Conservation (phyloP, 64 coral and sea anemone genomes). For the Actinia equina region DNA sequence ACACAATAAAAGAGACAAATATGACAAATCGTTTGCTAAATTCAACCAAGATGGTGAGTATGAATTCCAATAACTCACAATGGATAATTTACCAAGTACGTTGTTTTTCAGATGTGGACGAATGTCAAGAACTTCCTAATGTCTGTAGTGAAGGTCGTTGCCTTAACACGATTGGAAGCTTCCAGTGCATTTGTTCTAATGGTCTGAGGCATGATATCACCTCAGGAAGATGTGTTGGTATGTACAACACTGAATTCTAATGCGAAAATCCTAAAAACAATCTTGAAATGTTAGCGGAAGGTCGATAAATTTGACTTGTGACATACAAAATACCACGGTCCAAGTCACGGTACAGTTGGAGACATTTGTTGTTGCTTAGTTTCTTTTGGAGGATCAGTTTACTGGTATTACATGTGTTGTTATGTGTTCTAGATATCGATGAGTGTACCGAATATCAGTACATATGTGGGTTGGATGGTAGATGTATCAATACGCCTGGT, state of each 20-base stretch:
- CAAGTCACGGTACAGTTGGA: too few species aligned
- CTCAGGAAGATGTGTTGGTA: conserved; percentile 77
- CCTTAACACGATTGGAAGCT: conserved; percentile 69
- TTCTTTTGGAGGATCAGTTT: neutral
- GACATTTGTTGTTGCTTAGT: neutral
- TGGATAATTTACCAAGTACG: neutral
- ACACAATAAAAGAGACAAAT: too few species aligned
- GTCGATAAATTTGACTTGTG: too few species aligned
- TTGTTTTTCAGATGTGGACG: conserved; percentile 72
- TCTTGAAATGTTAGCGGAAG: too few species aligned
- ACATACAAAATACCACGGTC: too few species aligned
- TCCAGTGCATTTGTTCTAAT: conserved; percentile 52
- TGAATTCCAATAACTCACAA: neutral
- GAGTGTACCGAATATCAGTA: conserved; percentile 74
- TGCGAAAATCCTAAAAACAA: too few species aligned
- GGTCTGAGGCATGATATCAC: conserved; percentile 65
- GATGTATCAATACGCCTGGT: conserved; percentile 79
- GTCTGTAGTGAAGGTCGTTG: conserved; percentile 77
- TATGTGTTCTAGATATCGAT: conserved; percentile 63
- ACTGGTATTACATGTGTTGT: neutral
- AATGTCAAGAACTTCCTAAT: conserved; percentile 72
- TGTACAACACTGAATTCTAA: too few species aligned
- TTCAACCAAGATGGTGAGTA: neutral
- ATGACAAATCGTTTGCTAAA: neutral
- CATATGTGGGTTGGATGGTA: conserved; percentile 78